Conservation (phyloP, 2,113 vertebrate species). For the Erythrocercus mccallii region DNA sequence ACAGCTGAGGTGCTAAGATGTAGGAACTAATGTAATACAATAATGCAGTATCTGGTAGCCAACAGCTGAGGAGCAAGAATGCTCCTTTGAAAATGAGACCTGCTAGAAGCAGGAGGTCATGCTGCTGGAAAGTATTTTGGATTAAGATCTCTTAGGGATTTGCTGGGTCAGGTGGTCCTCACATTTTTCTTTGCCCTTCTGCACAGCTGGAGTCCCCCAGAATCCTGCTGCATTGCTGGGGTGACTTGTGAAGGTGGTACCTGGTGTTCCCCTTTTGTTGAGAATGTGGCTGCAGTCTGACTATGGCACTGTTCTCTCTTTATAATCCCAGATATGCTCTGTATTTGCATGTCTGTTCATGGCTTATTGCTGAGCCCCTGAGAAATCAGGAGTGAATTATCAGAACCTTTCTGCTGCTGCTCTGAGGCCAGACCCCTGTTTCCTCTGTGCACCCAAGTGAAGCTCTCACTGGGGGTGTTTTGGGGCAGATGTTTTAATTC, state of each 20-base stretch:
- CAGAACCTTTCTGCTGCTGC: not conserved
- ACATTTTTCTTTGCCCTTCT: not conserved
- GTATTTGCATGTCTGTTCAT: not conserved
- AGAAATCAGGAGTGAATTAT: not conserved
- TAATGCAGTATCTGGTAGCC: not conserved
- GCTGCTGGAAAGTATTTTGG: not conserved
- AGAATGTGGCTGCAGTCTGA: not conserved
- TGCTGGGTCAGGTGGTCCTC: not conserved
- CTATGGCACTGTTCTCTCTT: not conserved
- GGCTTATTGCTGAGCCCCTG: not conserved
- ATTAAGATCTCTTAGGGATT: not conserved
- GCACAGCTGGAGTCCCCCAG: not conserved
- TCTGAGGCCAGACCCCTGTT: not conserved
- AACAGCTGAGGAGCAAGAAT: not conserved
- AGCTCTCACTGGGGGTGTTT: not conserved
- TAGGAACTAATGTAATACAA: not conserved
- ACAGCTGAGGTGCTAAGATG: not conserved
- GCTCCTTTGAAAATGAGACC: not conserved
- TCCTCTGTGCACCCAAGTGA: not conserved
- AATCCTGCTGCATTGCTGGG: not conserved
- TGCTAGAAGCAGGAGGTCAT: not conserved
- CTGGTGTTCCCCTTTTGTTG: rapidly evolving
- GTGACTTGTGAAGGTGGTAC: not conserved
- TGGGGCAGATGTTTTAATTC: not conserved
- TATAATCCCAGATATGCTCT: not conserved